A percentile compares a stretch with the other conserved stretches of the same genome.
phyloP scores from a whole-genome alignment of 2,888 invertebrate genomes.

The Cryptocephalus moraei region DNA sequence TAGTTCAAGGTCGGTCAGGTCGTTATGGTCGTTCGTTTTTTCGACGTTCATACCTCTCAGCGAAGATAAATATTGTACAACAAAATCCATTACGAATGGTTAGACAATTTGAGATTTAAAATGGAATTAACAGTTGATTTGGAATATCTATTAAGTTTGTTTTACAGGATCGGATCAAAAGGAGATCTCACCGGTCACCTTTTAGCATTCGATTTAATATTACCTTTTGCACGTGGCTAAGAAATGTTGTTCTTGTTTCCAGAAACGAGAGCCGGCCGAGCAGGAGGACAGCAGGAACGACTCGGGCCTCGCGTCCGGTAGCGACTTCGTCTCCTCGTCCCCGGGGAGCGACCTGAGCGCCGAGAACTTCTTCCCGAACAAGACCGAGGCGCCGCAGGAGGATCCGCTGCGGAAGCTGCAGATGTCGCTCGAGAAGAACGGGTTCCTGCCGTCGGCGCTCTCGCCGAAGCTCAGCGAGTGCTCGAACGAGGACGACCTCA shows the following conservation, averaged over 20 bases:
- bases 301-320: constrained; percentile 50
- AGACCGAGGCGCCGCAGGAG: constrained; percentile 22
- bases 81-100: too few species aligned
- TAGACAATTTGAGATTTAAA: too few species aligned
- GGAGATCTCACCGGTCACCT: too few species aligned
- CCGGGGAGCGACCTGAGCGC: constrained; percentile 45
- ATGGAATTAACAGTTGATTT: too few species aligned
- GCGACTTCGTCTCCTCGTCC: constrained; percentile 51
- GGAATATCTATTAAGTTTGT: too few species aligned
- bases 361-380: constrained; percentile 35
- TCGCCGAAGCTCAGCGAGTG: constrained; percentile 27
- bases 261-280: constrained; percentile 48
- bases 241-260: constrained; percentile 21
- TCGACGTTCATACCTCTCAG: too few species aligned
- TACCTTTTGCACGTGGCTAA: too few species aligned
- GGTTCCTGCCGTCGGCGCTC: constrained; percentile 14
- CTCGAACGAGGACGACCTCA: constrained; percentile 40
- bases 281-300: constrained; percentile 39
- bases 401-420: constrained; percentile 33
- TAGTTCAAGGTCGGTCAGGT: too few species aligned
- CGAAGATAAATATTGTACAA: too few species aligned
- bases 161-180: too few species aligned
- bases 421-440: constrained; percentile 30
- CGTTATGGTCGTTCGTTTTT: too few species aligned
- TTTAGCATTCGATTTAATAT: too few species aligned